Percentiles rank a stretch among this genome's conserved stretches.
These are phyloP conservation scores for Eledone cirrhosa DNA, from an alignment of 2,888 invertebrate species.

Conservation along the genomic window DNA sequence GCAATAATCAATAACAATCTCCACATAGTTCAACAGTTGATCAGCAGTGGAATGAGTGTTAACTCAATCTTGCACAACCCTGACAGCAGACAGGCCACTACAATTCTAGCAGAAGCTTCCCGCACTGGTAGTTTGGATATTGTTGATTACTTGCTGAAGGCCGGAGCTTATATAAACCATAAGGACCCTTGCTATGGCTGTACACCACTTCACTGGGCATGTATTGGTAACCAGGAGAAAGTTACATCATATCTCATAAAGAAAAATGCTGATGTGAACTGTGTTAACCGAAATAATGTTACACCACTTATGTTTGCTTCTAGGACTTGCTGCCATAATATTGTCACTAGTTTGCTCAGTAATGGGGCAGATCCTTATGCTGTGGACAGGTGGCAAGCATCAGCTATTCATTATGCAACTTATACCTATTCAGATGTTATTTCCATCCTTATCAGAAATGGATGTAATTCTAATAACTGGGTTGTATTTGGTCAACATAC, in stretches of 20 bases:
- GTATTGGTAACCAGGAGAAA: constrained; percentile 39
- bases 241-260: constrained; percentile 35
- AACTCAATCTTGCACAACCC: constrained; percentile 46
- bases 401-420: constrained; percentile 48
- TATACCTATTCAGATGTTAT: constrained; percentile 38
- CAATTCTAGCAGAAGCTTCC: constrained; percentile 47
- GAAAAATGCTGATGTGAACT: constrained; percentile 44
- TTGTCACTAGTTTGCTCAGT: constrained; percentile 40
- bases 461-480: constrained; percentile 42
- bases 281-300: constrained; percentile 45
- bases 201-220: constrained; percentile 52
- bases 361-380: constrained; percentile 43
- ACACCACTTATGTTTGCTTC: constrained; percentile 47
- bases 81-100: constrained; percentile 44
- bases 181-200: constrained; percentile 44
- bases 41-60: constrained; percentile 44
- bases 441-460: constrained; percentile 39
- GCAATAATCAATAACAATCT: constrained; percentile 45
- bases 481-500: constrained; percentile 48
- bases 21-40: constrained; percentile 40
- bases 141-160: constrained; percentile 39
- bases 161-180: constrained; percentile 42
- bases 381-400: constrained; percentile 43
- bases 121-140: constrained; percentile 44
- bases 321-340: constrained; percentile 37